These are phyloP conservation scores for Microplitis deprimator DNA, from an alignment of 2,888 invertebrate genomes.

Conservation along the genomic window DNA sequence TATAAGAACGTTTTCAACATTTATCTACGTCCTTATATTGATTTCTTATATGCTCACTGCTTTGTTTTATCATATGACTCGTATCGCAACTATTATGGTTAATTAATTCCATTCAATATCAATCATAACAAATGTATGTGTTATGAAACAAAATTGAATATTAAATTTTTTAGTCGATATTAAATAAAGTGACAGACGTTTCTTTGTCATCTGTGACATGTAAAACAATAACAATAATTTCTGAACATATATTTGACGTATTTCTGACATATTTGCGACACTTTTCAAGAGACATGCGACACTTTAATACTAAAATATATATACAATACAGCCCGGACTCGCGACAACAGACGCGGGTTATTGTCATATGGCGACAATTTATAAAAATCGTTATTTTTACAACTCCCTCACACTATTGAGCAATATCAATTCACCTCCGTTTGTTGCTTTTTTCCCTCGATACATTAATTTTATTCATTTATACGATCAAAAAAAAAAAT, in stretches of 20 bases:
- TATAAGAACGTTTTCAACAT: no score
- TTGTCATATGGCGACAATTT: neutral
- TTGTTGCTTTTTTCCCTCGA: neutral
- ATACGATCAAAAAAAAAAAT: no score
- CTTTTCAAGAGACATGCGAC: neutral
- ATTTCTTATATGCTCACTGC: no score
- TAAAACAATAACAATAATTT: neutral
- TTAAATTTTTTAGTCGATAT: no score
- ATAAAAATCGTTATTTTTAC: neutral
- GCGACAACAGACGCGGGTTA: neutral
- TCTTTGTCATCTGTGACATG: neutral
- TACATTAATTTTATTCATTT: neutral
- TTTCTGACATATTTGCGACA: neutral
- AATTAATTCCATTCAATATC: no score
- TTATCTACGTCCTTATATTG: no score
- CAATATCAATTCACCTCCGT: neutral
- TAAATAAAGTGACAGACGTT: neutral
- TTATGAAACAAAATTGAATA: no score
- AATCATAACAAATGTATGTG: no score
- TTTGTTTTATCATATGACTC: no score
- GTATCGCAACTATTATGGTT: no score
- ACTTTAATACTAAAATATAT: neutral
- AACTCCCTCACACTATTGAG: neutral
- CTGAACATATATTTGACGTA: neutral
- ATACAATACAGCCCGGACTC: neutral